Conservation (phyloP, 2,797 vertebrate genomes). For the Anisognathus igniventris region DNA sequence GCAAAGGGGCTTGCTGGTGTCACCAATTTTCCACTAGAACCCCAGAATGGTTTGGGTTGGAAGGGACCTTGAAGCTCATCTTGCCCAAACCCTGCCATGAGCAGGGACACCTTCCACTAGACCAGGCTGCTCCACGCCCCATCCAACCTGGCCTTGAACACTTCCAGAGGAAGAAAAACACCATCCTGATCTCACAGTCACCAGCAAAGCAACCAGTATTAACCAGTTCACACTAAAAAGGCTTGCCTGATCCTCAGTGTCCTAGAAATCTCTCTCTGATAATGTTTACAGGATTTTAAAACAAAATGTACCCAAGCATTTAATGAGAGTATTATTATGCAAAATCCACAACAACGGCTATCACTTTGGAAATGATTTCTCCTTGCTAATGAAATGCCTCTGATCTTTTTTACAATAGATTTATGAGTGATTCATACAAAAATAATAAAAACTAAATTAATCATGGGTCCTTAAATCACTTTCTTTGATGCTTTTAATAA, state of each 20-base stretch:
- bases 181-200: not conserved
- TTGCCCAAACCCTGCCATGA: not conserved
- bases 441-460: constrained; percentile 76
- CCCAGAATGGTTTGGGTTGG: not conserved
- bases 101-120: not conserved
- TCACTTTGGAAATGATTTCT: constrained; percentile 53
- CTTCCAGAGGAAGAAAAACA: not conserved
- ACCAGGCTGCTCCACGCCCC: not conserved
- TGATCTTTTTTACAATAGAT: constrained; percentile 68
- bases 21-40: not conserved
- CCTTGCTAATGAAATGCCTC: constrained; percentile 66
- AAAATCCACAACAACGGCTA: constrained; percentile 47
- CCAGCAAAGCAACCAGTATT: not conserved
- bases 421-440: constrained; percentile 68
- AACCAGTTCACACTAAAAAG: not conserved
- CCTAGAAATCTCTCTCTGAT: not conserved
- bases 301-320: constrained; percentile 61
- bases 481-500: constrained; percentile 73
- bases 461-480: constrained; percentile 73
- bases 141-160: not conserved
- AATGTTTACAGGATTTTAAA: constrained; percentile 61
- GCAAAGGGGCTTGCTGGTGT: not conserved
- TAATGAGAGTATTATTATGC: constrained; percentile 71
- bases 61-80: not conserved
- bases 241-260: not conserved